Evolutionary conservation across 1,140 invertebrate genomes (phyloP).

Genomic region (Platorchestia sp.): DNA sequence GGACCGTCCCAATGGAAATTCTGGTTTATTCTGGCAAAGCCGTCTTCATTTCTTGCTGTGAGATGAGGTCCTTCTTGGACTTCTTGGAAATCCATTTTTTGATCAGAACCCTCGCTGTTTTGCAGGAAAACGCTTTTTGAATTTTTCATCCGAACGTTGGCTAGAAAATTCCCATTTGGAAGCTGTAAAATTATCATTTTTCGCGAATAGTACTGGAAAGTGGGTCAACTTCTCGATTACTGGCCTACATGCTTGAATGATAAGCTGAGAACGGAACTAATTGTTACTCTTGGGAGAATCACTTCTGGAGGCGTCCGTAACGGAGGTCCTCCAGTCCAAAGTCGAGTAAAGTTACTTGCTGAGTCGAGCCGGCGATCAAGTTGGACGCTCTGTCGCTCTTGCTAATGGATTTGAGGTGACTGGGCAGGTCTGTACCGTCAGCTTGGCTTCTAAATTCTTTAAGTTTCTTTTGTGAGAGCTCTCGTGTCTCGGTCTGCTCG

Average conservation of each 20-base stretch:
- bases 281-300: background rate
- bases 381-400: background rate
- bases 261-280: background rate
- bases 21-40: background rate
- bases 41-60: background rate
- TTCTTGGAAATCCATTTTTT: background rate
- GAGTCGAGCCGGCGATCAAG: background rate
- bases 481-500: too few relatives aligned
- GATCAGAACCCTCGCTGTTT: too few relatives aligned
- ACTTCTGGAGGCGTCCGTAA: background rate
- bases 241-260: background rate
- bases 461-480: background rate
- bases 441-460: background rate
- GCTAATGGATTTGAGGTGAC: background rate
- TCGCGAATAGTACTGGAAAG: background rate
- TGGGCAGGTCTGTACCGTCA: background rate
- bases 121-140: background rate
- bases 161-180: background rate
- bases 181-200: background rate
- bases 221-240: background rate
- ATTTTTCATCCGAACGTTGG: background rate
- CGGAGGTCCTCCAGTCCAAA: background rate
- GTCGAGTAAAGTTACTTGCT: background rate
- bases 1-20: background rate
- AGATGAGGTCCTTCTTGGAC: background rate